Conservation (phyloP, 53 echinoderm and acorn worm species). For the Luidia sarsii region DNA sequence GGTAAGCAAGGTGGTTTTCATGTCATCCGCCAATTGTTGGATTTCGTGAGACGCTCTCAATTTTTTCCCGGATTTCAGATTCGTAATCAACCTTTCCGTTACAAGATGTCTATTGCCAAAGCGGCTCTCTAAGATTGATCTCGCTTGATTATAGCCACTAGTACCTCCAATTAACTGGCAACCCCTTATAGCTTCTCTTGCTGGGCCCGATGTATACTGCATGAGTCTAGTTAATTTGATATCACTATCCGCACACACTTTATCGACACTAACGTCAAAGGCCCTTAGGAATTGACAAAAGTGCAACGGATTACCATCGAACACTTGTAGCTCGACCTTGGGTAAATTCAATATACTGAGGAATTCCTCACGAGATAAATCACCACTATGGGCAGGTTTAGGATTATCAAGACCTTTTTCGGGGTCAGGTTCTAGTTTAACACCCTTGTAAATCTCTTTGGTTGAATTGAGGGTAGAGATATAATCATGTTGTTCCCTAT, state of each 20-base stretch:
- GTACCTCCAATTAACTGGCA: neutral
- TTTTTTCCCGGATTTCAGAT: slow-evolving; percentile 36
- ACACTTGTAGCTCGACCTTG: slow-evolving; percentile 32
- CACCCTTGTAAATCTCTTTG: neutral
- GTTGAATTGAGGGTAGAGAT: neutral
- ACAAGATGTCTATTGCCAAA: slow-evolving; percentile 38
- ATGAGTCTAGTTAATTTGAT: slow-evolving; percentile 12
- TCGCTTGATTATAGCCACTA: slow-evolving; percentile 35
- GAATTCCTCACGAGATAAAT: slow-evolving; percentile 23
- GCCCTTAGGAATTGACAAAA: slow-evolving; percentile 3
- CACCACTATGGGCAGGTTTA: slow-evolving; percentile 1
- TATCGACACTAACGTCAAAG: slow-evolving; percentile 24
- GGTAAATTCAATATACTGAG: slow-evolving; percentile 31
- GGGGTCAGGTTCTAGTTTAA: neutral
- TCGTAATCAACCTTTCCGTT: slow-evolving; percentile 16
- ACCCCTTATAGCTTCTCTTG: neutral
- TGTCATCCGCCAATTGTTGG: slow-evolving; percentile 49
- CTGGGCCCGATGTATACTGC: slow-evolving; percentile 13
- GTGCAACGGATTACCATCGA: too few species aligned
- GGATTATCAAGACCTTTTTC: neutral
- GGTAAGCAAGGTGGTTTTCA: slow-evolving; percentile 13
- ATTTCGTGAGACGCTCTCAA: slow-evolving; percentile 34
- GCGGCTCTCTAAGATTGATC: slow-evolving; percentile 5
- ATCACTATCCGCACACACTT: slow-evolving; percentile 4
- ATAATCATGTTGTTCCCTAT: neutral